Evolutionary conservation across 2,888 invertebrate genomes (phyloP).

Genomic region (Pomacea canaliculata): DNA sequence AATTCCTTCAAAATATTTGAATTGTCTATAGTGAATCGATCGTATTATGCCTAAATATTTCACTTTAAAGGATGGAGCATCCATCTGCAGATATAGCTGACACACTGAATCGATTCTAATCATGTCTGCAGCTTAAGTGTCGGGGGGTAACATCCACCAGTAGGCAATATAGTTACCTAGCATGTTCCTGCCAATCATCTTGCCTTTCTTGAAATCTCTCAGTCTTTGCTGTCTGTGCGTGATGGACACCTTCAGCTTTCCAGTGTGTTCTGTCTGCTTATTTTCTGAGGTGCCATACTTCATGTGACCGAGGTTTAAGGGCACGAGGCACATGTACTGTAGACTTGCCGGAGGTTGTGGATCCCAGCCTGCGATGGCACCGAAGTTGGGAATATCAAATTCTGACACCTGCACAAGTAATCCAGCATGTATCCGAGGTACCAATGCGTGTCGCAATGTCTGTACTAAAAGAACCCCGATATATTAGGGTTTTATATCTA

Average conservation of each 20-base stretch:
- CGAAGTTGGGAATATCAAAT: conserved; percentile 44
- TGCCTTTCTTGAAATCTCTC: conserved; percentile 42
- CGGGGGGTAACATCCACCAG: no score
- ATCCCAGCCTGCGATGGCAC: conserved; percentile 48
- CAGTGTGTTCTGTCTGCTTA: conserved; percentile 30
- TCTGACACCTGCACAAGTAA: conserved; percentile 29
- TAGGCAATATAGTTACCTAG: conserved; percentile 37
- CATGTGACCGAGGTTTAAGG: conserved; percentile 30
- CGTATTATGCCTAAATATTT: no score
- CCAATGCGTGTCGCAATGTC: no score
- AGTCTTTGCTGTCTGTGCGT: conserved; percentile 51
- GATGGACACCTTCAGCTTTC: conserved; percentile 51
- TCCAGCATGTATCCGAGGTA: no score
- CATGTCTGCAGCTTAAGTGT: no score
- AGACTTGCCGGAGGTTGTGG: conserved; percentile 51
- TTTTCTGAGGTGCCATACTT: conserved; percentile 28
- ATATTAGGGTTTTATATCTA: no score
- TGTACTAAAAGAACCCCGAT: no score
- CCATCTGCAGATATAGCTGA: no score
- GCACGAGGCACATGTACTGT: conserved; percentile 50
- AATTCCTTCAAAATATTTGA: no score
- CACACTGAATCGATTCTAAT: no score
- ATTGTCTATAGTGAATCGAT: no score
- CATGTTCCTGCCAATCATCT: conserved; percentile 50
- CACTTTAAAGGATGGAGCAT: no score